Evolutionary conservation across 2,888 invertebrate species (phyloP).

Genomic region (Cetonia aurata): DNA sequence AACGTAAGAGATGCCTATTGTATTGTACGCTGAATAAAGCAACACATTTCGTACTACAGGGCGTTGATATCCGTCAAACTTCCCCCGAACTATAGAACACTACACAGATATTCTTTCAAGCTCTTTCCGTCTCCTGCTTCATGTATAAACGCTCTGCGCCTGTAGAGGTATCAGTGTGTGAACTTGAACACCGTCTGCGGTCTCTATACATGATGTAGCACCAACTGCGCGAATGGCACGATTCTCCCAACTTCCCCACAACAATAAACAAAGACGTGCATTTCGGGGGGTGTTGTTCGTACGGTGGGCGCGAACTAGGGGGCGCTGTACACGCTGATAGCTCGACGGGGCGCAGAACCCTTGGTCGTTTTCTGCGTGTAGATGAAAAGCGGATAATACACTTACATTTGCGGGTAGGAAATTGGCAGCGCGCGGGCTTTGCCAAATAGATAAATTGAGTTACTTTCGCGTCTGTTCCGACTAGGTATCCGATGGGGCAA

Average conservation of each 20-base stretch:
- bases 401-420: constrained; percentile 28
- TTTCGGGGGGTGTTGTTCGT: not conserved
- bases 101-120: no score
- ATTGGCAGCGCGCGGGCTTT: not conserved
- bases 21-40: no score
- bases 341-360: not conserved
- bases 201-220: constrained; percentile 25
- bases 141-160: no score
- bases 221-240: constrained; percentile 28
- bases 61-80: no score
- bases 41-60: no score
- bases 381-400: constrained; percentile 22
- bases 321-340: not conserved
- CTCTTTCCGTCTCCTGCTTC: no score
- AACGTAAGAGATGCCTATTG: no score
- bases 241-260: constrained; percentile 27
- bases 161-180: no score
- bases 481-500: constrained; percentile 32
- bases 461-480: constrained; percentile 44
- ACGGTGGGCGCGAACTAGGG: constrained; percentile 1
- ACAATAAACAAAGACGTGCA: constrained; percentile 31
- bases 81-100: no score
- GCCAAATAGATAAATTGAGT: constrained; percentile 46
- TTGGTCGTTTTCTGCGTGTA: not conserved
- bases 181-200: constrained; percentile 1